Percentiles rank a stretch among this genome's conserved stretches.
Conservation (phyloP, 92 coral and sea anemone species). For the Porites rus region DNA sequence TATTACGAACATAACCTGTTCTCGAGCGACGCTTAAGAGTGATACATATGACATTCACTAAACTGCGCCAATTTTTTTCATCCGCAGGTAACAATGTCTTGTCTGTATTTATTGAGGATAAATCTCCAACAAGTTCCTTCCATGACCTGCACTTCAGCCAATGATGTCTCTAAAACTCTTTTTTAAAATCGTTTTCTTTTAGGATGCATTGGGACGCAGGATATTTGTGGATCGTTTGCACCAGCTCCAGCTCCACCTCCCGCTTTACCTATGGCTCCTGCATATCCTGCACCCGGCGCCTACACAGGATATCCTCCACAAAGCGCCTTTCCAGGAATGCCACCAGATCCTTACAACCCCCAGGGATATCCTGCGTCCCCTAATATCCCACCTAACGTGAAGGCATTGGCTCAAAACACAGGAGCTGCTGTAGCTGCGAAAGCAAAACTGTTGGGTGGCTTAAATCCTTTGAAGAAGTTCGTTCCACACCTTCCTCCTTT, state of each 20-base stretch:
- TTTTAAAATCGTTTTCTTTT: background rate
- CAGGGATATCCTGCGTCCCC: conserved; percentile 16
- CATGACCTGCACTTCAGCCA: background rate
- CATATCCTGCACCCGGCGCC: conserved; percentile 12
- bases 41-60: no score
- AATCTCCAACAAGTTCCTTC: no score
- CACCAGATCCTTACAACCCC: conserved; percentile 10
- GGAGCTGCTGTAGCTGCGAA: conserved; percentile 23
- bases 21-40: no score
- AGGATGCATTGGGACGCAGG: conserved; percentile 34
- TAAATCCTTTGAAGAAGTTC: conserved; percentile 22
- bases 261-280: conserved; percentile 19
- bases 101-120: no score
- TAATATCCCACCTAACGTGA: background rate
- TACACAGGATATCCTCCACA: conserved; percentile 34
- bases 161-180: background rate
- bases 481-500: conserved; percentile 44
- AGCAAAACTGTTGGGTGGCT: conserved; percentile 25
- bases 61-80: no score
- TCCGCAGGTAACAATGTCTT: no score
- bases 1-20: no score
- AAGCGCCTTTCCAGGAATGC: background rate
- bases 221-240: conserved; percentile 30
- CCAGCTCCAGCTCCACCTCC: conserved; percentile 34
- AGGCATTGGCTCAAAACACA: conserved; percentile 15